Evolutionary conservation across 2,888 invertebrate species (phyloP).

Genomic region (Apodemia hepburni): DNA sequence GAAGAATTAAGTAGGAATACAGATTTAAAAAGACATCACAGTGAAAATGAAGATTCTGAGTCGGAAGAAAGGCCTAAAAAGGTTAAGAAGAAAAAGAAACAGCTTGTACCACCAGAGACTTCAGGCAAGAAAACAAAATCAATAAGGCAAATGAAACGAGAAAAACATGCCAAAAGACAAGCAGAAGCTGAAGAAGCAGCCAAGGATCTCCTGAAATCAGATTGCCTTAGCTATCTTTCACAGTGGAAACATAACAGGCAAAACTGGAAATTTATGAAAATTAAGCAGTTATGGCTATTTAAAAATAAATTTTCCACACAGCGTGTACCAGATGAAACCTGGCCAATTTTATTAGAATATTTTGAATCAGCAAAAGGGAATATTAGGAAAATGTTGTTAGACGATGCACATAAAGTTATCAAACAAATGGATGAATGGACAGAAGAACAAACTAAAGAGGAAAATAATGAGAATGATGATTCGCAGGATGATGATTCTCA

Average conservation of each 20-base stretch:
- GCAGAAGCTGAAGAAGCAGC: constrained; percentile 74
- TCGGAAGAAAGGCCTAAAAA: constrained; percentile 40
- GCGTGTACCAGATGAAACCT: constrained; percentile 81
- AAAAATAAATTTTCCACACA: constrained; percentile 83
- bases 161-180: constrained; percentile 79
- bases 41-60: constrained; percentile 48
- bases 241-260: constrained; percentile 85
- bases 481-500: constrained; percentile 43
- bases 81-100: constrained; percentile 59
- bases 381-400: constrained; percentile 80
- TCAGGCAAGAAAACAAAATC: constrained; percentile 76
- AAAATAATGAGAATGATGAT: constrained; percentile 42
- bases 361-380: constrained; percentile 85
- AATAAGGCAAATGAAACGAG: constrained; percentile 83
- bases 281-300: constrained; percentile 87
- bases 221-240: constrained; percentile 83
- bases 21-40: constrained; percentile 30
- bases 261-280: constrained; percentile 91
- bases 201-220: constrained; percentile 78
- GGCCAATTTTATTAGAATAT: constrained; percentile 85
- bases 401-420: constrained; percentile 83
- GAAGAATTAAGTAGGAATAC: constrained; percentile 33
- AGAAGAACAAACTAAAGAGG: constrained; percentile 48
- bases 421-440: constrained; percentile 80
- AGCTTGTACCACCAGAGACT: constrained; percentile 40